Percentiles rank a stretch among this genome's conserved stretches.
Evolutionary conservation across 2,113 vertebrate genomes (phyloP).

Genomic region (Perca schrenkii): DNA sequence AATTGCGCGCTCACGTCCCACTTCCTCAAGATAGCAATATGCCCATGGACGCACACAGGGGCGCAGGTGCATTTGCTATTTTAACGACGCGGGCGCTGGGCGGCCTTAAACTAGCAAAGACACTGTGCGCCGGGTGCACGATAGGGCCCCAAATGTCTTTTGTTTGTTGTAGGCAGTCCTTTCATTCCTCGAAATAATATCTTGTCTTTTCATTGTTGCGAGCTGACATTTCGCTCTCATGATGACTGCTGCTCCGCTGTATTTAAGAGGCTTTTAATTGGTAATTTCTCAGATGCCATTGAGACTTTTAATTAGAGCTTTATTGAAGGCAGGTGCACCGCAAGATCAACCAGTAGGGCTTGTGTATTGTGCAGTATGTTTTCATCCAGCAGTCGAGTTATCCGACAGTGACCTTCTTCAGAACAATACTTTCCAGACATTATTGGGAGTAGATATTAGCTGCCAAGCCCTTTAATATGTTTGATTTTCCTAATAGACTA

Average conservation of each 20-base stretch:
- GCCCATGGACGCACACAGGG: too few species aligned
- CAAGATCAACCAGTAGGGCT: not conserved
- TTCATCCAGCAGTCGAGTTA: not conserved
- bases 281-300: conserved; percentile 14
- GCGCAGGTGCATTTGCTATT: too few species aligned
- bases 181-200: conserved; percentile 4
- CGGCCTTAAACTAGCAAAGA: too few species aligned
- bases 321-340: not conserved
- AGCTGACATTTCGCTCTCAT: not conserved
- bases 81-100: too few species aligned
- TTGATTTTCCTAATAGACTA: too few species aligned
- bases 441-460: not conserved
- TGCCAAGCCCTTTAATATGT: too few species aligned
- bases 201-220: not conserved
- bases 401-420: not conserved
- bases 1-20: too few species aligned
- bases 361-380: not conserved
- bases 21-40: too few species aligned
- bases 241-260: conserved; percentile 2
- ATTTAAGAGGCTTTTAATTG: conserved; percentile 23
- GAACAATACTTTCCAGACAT: not conserved
- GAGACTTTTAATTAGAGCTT: conserved; percentile 33
- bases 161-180: not conserved
- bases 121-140: too few species aligned
- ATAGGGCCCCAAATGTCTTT: too few species aligned